Conservation (phyloP, 37 sponge, comb jelly and placozoan genomes). For the Spongia lamella region DNA sequence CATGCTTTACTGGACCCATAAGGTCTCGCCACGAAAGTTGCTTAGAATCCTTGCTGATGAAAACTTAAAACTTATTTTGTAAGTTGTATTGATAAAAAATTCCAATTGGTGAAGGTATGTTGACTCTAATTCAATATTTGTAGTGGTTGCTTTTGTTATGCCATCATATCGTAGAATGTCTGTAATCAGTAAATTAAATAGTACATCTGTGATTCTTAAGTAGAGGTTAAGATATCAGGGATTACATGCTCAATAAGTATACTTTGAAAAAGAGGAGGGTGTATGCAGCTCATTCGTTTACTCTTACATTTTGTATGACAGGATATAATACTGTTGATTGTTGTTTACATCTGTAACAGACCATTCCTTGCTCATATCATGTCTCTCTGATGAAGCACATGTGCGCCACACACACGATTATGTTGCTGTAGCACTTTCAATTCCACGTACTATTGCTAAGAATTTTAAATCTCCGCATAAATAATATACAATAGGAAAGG, state of each 20-base stretch:
- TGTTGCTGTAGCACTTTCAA: slow-evolving; percentile 3
- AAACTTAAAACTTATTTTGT: background rate
- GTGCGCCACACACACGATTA: slow-evolving; percentile 39
- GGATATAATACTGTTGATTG: slow-evolving; percentile 11
- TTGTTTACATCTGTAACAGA: slow-evolving; percentile 21
- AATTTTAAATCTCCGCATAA: slow-evolving; percentile 41
- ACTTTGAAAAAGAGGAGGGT: slow-evolving; percentile 17
- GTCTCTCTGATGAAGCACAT: slow-evolving; percentile 6
- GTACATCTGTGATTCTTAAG: slow-evolving; percentile 31
- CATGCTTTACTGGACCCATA: slow-evolving; percentile 24
- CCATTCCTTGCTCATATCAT: slow-evolving; percentile 21
- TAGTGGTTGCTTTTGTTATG: too few species aligned
- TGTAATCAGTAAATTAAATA: slow-evolving; percentile 21
- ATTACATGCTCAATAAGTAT: slow-evolving; percentile 30
- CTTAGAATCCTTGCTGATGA: background rate
- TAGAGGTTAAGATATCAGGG: slow-evolving; percentile 43
- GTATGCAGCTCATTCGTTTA: too few species aligned
- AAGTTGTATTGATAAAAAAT: too few species aligned
- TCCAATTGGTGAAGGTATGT: too few species aligned
- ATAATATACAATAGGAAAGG: slow-evolving; percentile 16
- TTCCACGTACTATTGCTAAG: slow-evolving; percentile 12
- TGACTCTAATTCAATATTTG: too few species aligned
- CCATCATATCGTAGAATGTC: slow-evolving; percentile 14
- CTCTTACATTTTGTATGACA: too few species aligned
- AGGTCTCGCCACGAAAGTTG: slow-evolving; percentile 3